Base-by-base conservation (phyloP, 2,888 invertebrate genomes). In the Branchellion lobata region DNA sequence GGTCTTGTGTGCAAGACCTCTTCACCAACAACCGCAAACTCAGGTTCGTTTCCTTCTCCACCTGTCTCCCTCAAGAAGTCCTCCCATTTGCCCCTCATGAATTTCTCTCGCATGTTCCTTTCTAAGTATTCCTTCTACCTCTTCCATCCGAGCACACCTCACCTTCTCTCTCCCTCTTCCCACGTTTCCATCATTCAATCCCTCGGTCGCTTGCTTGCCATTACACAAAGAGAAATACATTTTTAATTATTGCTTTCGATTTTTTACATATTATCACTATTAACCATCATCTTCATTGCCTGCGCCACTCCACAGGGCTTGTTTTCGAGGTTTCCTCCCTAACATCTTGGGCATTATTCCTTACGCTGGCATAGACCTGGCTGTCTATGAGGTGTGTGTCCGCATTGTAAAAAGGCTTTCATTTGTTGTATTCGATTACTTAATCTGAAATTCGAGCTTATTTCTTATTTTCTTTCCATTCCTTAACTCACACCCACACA, bases 351-450 rank as follows among this genome's bases (percentile, higher is more conserved):
- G 89, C 27, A 99, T 99, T 86, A 92, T 99, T 86, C 99, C 99
- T 27, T 99, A 99, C 87, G 98, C 99, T 75, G 99, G 99, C 82
- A 98, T 99, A 83, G 99, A 99, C 89, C 90, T 99, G 86, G 96
- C 97, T 79, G 93, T 98, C 73, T 99, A 99, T 88, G 99, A 99
- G 89, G 91, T 86, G 83, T 29, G 29, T 31, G 21, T 71, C 14
- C 29, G 34, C 24, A 72, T 33, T 69, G 0, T 29, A 29, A 14
- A n/a, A 31, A 1, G 27, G 21, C 24, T 33, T 34, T 14, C 8
- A 33, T n/a, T n/a, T n/a, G 31, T 31, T 71, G 34, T 18, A n/a
- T 34, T 33, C 1, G 1, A 24, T 21, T 36, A 72, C n/a, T 29
- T 21, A 8, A 71, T 14, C 24, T 72, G 72, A 5, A 72, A 72